Percentiles rank a stretch among this genome's conserved stretches.
Conservation (phyloP, 2,888 invertebrate genomes). For the Abrostola triplasia region DNA sequence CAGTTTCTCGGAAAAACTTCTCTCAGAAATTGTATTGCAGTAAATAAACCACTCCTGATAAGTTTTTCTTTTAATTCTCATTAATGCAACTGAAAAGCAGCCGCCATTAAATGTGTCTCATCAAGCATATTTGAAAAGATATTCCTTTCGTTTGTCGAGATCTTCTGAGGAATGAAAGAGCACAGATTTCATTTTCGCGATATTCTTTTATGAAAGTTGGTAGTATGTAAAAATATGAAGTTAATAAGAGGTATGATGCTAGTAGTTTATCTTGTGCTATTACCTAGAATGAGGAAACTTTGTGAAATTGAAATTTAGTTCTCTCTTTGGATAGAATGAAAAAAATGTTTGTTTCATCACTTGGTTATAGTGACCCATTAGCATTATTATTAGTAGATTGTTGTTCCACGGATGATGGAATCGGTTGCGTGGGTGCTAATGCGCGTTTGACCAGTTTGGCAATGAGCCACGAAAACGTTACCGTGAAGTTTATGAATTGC, state of each 20-base stretch:
- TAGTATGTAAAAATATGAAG: constrained; percentile 9
- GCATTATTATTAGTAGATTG: neutral
- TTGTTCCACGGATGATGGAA: constrained; percentile 1
- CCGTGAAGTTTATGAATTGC: neutral
- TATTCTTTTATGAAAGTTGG: constrained; percentile 20
- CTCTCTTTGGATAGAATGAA: neutral
- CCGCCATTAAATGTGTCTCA: constrained; percentile 39
- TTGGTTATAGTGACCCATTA: neutral
- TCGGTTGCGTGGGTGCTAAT: constrained; percentile 3
- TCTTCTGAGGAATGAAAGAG: constrained; percentile 19
- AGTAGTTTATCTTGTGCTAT: neutral
- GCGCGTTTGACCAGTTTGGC: constrained; percentile 4
- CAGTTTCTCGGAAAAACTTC: constrained; percentile 25
- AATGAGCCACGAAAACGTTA: neutral
- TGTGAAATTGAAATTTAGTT: neutral
- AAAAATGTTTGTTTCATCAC: neutral
- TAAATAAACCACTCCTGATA: constrained; percentile 37
- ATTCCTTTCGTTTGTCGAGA: constrained; percentile 16
- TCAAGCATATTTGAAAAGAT: constrained; percentile 43
- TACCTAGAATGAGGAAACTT: neutral
- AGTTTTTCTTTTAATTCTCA: constrained; percentile 32
- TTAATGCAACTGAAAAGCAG: constrained; percentile 38
- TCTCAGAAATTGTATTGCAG: constrained; percentile 32
- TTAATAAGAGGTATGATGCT: constrained; percentile 8
- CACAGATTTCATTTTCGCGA: constrained; percentile 24